Conservation (phyloP, 1,140 invertebrate species). For the Lanistes nyassanus region DNA sequence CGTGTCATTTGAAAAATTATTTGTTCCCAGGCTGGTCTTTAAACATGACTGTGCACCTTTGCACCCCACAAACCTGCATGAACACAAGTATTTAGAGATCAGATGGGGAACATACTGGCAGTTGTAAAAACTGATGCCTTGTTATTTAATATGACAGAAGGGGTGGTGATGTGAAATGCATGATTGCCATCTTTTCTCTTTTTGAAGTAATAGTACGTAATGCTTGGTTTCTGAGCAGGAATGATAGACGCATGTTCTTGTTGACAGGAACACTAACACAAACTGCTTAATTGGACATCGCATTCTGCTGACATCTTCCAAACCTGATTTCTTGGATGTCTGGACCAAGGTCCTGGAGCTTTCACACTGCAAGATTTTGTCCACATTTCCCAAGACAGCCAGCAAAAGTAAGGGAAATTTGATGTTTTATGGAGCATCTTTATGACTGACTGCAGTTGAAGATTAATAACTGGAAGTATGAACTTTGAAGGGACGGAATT, state of each 20-base stretch:
- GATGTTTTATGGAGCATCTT: background rate
- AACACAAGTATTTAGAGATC: too few relatives aligned
- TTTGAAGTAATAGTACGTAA: background rate
- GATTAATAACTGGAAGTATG: too few relatives aligned
- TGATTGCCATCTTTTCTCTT: background rate
- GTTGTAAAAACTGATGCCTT: too few relatives aligned
- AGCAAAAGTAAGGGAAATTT: constrained; percentile 25
- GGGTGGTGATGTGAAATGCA: too few relatives aligned
- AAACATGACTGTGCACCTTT: too few relatives aligned
- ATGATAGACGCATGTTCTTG: background rate
- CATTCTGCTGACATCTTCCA: constrained; percentile 50
- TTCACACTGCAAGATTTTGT: constrained; percentile 39
- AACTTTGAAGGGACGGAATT: background rate
- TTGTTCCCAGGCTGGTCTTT: too few relatives aligned
- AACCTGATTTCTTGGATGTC: constrained; percentile 50
- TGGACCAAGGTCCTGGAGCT: constrained; percentile 61
- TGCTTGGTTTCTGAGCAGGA: too few relatives aligned
- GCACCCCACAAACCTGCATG: too few relatives aligned
- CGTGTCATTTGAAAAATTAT: too few relatives aligned
- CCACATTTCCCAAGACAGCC: constrained; percentile 33
- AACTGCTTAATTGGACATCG: constrained; percentile 43
- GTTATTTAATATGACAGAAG: too few relatives aligned
- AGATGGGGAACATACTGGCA: too few relatives aligned
- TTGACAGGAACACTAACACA: background rate
- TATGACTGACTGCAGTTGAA: background rate